phyloP scores from a whole-genome alignment of 2,113 vertebrate species.

The Thomomys bottae region DNA sequence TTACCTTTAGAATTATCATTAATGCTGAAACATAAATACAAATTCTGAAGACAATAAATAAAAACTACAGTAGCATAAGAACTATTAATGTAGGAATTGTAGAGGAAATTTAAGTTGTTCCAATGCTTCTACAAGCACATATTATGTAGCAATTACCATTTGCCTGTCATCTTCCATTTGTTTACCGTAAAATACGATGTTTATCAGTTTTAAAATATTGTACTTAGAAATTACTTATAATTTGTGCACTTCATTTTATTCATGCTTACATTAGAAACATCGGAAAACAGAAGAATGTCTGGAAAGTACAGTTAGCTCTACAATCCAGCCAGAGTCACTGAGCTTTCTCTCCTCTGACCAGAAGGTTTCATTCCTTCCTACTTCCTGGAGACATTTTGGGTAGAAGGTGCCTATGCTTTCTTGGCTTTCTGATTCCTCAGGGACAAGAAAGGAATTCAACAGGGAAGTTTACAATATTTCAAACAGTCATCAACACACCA shows the following conservation, averaged over 20 bases:
- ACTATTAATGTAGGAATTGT: background rate
- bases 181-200: constrained; percentile 51
- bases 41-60: background rate
- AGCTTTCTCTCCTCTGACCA: background rate
- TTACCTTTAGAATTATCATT: constrained; percentile 22
- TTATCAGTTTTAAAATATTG: constrained; percentile 56
- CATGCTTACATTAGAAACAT: constrained; percentile 28
- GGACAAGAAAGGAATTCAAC: constrained; percentile 16
- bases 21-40: background rate
- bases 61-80: background rate
- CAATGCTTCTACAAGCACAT: background rate
- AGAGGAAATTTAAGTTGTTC: constrained; percentile 9
- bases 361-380: background rate
- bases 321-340: background rate
- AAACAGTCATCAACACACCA: constrained; percentile 19
- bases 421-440: constrained; percentile 1
- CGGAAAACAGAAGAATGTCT: background rate
- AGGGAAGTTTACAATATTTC: constrained; percentile 16
- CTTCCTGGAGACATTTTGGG: background rate
- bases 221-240: constrained; percentile 57
- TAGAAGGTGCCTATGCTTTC: background rate
- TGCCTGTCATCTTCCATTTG: background rate
- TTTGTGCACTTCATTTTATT: constrained; percentile 3
- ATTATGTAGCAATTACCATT: no score
- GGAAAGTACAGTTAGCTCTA: background rate